Base-by-base conservation (phyloP, 1,140 invertebrate genomes). In the Pseudoatta argentina region DNA sequence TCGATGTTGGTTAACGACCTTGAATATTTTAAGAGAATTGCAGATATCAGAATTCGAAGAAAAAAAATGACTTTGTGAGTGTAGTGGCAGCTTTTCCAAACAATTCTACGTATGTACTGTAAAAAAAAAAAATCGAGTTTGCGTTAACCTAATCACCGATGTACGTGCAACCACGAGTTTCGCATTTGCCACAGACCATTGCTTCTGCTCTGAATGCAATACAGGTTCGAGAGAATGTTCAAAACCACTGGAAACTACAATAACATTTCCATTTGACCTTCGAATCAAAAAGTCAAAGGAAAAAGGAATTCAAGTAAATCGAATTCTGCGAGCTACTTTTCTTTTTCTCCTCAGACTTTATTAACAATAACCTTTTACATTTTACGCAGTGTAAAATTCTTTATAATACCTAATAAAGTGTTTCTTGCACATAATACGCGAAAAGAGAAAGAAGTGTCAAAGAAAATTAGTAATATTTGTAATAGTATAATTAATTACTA, bases 101-200 rank as follows among this genome's bases (percentile, higher is more conserved):
- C 69, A 39, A 55, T 83, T 61, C 16, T 61, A 12, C 55, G 21
- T 73, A 48, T 39, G 69, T 83, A 89, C 27, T 24, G 66, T 27
- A 27, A 78, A 87, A 83, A 82, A 82, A 66, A 69, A 69, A 39
- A 83, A 66, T 89, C 44, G 85, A 53, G 59, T 73, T 79, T 53
- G 73, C 79, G 89, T 90, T 89, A 89, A 90, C 86, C 88, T 87
- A 90, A 89, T 89, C 89, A 90, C 57, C 44, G 66, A 59, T 39
- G 73, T 76, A 85, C 88, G 88, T 89, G 88, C 86, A 73, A 77
- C 85, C 86, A 72, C 63, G 59, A 83, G 79, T 59, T 78, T 89
- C 71, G 75, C 86, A 90, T 90, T 90, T 89, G 86, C 79, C 79
- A 87, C 77, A 55, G 86, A 64, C 88, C 86, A 88, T 90, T 90